Evolutionary conservation across 2,888 invertebrate species (phyloP).

Genomic region (Diarsia dahlii): DNA sequence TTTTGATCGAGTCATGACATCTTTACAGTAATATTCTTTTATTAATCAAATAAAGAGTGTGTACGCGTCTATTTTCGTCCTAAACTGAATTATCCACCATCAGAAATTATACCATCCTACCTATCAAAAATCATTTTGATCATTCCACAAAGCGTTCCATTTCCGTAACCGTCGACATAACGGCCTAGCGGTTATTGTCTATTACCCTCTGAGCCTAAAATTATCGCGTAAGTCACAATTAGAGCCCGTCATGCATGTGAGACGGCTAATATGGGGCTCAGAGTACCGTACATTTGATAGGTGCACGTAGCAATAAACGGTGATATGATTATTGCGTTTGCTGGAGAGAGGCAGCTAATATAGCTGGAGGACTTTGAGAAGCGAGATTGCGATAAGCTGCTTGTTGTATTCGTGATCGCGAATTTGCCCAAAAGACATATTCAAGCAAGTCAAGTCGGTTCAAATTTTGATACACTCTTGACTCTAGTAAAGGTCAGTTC

Average conservation of each 20-base stretch:
- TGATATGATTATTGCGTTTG: slow-evolving; percentile 44
- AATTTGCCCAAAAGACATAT: background rate
- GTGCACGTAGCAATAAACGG: slow-evolving; percentile 18
- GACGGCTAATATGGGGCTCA: slow-evolving; percentile 66
- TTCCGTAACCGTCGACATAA: slow-evolving; percentile 50
- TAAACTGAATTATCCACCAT: background rate
- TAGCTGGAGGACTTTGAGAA: background rate
- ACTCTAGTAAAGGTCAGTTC: background rate
- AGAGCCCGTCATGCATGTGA: slow-evolving; percentile 71
- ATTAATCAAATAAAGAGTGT: background rate
- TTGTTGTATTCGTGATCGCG: background rate
- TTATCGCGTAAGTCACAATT: slow-evolving; percentile 74
- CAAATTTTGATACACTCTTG: background rate
- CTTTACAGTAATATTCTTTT: background rate
- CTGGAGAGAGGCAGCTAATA: background rate
- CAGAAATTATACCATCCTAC: background rate
- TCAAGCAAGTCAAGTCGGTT: background rate
- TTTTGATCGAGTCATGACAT: background rate
- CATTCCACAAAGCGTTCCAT: slow-evolving; percentile 37
- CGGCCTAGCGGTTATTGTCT: slow-evolving; percentile 66
- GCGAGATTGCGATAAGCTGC: background rate
- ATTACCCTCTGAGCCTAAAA: slow-evolving; percentile 68
- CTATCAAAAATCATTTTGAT: slow-evolving; percentile 21
- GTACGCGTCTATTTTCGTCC: background rate
- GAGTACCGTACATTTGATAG: slow-evolving; percentile 66